Conservation (phyloP, 30 jellyfish, hydroid and myxozoan species). For the Aurelia sp. region DNA sequence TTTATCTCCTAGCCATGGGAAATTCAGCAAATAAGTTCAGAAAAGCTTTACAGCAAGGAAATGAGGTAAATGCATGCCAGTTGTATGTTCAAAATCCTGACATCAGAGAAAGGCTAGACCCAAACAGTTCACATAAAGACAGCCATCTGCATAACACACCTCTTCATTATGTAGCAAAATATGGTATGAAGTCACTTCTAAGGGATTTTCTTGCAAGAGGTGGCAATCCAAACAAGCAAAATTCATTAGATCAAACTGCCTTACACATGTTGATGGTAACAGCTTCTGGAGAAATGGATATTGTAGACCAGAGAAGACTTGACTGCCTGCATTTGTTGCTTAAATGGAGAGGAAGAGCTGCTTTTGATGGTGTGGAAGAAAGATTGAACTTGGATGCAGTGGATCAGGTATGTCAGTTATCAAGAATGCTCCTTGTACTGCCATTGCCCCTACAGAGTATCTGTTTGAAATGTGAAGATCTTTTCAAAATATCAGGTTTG, state of each 20-base stretch:
- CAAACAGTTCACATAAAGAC: constrained; percentile 60
- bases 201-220: constrained; percentile 73
- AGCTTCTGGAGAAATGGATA: constrained; percentile 10
- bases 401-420: constrained; percentile 17
- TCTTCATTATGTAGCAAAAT: constrained; percentile 70
- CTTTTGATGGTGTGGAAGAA: constrained; percentile 56
- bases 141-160: constrained; percentile 44
- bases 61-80: constrained; percentile 66
- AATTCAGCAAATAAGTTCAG: constrained; percentile 60
- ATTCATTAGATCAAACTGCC: constrained; percentile 59
- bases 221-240: constrained; percentile 75
- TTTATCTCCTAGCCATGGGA: constrained; percentile 49
- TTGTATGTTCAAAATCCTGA: constrained; percentile 74
- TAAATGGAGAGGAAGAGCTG: constrained; percentile 64
- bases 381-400: constrained; percentile 28
- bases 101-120: constrained; percentile 59
- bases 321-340: constrained; percentile 69
- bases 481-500: too few relatives aligned
- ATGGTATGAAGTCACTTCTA: constrained; percentile 68
- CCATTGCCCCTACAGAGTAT: too few relatives aligned
- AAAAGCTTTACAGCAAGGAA: constrained; percentile 73
- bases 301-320: constrained; percentile 58
- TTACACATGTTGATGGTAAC: constrained; percentile 68
- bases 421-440: too few relatives aligned
- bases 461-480: too few relatives aligned